Percentiles rank a stretch among this genome's conserved stretches.
Evolutionary conservation across 2,797 vertebrate species (phyloP).

Genomic region (Meriones psammophilus): DNA sequence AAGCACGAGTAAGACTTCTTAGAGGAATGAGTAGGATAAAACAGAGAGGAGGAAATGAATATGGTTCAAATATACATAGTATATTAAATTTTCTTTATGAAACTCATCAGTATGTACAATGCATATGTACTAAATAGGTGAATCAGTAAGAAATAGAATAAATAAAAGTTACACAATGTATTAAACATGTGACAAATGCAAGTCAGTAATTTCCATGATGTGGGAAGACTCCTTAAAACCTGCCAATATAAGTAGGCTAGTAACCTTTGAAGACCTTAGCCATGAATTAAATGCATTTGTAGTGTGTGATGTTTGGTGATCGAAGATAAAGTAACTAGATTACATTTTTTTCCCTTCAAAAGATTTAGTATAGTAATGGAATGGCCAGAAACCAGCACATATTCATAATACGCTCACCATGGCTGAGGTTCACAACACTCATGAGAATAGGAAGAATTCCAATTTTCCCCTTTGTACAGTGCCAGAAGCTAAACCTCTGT

Average conservation of each 20-base stretch:
- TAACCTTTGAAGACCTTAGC: background rate
- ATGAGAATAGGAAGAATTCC: background rate
- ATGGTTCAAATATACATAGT: background rate
- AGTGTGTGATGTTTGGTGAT: background rate
- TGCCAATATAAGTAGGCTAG: background rate
- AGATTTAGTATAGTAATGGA: background rate
- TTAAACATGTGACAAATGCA: background rate
- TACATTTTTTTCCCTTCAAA: background rate
- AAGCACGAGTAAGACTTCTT: background rate
- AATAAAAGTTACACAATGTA: background rate
- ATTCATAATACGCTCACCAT: background rate
- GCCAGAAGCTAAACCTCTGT: background rate
- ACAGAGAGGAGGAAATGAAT: background rate
- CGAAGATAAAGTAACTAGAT: constrained; percentile 1
- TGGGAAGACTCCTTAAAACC: background rate
- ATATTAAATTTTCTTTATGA: background rate
- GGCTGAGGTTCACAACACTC: background rate
- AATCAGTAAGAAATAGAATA: background rate
- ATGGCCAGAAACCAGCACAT: background rate
- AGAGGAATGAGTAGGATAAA: background rate
- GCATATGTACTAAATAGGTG: background rate
- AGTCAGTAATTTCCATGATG: background rate
- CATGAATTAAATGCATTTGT: background rate
- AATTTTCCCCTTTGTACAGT: background rate
- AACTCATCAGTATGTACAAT: background rate